phyloP scores from a whole-genome alignment of 2,797 vertebrate genomes.

The Cirrhinus molitorella region DNA sequence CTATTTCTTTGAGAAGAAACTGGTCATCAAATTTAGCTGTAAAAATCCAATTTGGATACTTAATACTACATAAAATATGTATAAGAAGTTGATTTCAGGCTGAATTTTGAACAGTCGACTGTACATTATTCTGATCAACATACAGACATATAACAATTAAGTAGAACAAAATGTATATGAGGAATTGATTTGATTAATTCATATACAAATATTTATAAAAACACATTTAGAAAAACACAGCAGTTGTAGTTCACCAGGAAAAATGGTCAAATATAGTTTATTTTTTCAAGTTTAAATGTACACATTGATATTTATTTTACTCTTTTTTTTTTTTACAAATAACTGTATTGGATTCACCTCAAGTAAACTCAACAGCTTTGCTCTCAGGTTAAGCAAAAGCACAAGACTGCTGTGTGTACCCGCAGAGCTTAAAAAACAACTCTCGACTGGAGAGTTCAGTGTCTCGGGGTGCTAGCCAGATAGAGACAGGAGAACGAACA shows the following conservation, averaged over 20 bases:
- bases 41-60: neutral
- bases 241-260: neutral
- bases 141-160: neutral
- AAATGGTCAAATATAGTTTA: neutral
- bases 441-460: slow-evolving; percentile 1
- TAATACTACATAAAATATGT: neutral
- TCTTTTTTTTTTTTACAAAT: slow-evolving; percentile 2
- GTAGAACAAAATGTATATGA: neutral
- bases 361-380: neutral
- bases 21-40: too few relatives aligned
- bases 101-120: neutral
- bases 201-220: neutral
- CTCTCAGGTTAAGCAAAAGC: slow-evolving; percentile 1
- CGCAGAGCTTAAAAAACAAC: slow-evolving; percentile 3
- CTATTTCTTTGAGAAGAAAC: neutral
- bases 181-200: neutral
- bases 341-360: neutral
- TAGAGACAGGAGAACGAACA: neutral
- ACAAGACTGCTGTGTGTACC: neutral
- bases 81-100: neutral
- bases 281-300: neutral
- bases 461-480: slow-evolving; percentile 7
- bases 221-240: neutral
- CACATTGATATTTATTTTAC: neutral
- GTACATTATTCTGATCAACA: neutral